Evolutionary conservation across 2,113 vertebrate genomes (phyloP).

Genomic region (Semnornis frantzii): DNA sequence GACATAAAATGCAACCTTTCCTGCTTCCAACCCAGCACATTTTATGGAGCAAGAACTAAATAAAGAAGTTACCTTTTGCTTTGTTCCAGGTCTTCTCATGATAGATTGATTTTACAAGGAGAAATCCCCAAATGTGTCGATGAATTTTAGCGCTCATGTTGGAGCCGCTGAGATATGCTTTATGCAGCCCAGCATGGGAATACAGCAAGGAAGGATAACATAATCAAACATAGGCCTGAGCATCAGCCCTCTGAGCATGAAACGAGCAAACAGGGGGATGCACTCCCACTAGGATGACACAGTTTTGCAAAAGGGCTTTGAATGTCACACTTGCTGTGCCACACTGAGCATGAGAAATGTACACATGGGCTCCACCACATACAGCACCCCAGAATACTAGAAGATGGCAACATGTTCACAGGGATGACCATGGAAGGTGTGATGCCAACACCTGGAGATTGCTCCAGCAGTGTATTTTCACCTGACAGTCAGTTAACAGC

Average conservation of each 20-base stretch:
- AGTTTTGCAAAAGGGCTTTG: not conserved
- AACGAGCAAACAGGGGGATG: not conserved
- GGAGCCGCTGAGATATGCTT: not conserved
- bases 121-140: not conserved
- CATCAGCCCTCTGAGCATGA: not conserved
- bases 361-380: not conserved
- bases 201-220: not conserved
- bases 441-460: not conserved
- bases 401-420: not conserved
- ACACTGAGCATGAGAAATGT: accelerated
- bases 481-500: not conserved
- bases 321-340: accelerated
- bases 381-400: accelerated
- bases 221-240: not conserved
- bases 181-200: not conserved
- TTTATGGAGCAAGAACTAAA: not conserved
- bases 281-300: not conserved
- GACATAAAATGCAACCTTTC: not conserved
- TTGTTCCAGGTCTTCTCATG: not conserved
- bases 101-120: not conserved
- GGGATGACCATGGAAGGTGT: accelerated
- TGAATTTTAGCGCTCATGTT: not conserved
- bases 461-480: not conserved
- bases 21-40: not conserved
- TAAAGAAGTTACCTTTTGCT: not conserved